Conservation (phyloP, 2,113 vertebrate genomes). For the Entelurus aequoreus region DNA sequence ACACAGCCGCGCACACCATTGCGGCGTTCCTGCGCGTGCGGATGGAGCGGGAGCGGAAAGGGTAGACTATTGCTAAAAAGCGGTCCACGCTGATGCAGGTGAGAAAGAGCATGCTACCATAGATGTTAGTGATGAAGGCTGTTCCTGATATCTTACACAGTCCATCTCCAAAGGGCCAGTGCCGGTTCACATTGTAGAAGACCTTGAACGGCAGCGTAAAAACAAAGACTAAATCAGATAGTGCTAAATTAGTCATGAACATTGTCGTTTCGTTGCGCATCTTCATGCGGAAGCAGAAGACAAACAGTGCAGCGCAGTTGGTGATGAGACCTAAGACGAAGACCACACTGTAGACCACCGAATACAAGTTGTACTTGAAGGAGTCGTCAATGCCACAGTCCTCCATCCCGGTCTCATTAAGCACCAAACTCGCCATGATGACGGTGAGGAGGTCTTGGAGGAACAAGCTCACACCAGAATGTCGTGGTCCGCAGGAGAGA, state of each 20-base stretch:
- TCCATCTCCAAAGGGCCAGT: constrained; percentile 96
- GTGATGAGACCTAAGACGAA: constrained; percentile 92
- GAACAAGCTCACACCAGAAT: constrained; percentile 9
- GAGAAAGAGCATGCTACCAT: constrained; percentile 97
- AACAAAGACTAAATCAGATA: constrained; percentile 93
- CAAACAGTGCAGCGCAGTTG: constrained; percentile 93
- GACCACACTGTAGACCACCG: constrained; percentile 90
- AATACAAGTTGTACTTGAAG: constrained; percentile 97
- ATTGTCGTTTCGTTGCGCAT: constrained; percentile 92
- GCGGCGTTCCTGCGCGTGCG: constrained; percentile 85
- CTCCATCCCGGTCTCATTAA: constrained; percentile 79
- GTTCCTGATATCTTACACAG: constrained; percentile 95
- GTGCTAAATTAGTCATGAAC: constrained; percentile 93
- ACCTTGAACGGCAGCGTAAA: constrained; percentile 96
- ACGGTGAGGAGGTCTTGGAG: not conserved
- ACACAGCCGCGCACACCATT: constrained; percentile 86
- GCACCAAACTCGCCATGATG: constrained; percentile 70
- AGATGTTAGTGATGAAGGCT: constrained; percentile 96
- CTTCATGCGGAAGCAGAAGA: constrained; percentile 95
- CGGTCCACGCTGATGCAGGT: constrained; percentile 96
- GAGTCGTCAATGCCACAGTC: constrained; percentile 91
- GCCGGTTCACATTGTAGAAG: constrained; percentile 92
- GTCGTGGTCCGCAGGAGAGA: constrained; percentile 9
- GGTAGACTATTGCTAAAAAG: constrained; percentile 94
- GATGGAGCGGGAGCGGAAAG: constrained; percentile 87